These are phyloP conservation scores for Micoletzkya japonica DNA, from an alignment of 2,888 invertebrate genomes.

Conservation along the genomic window DNA sequence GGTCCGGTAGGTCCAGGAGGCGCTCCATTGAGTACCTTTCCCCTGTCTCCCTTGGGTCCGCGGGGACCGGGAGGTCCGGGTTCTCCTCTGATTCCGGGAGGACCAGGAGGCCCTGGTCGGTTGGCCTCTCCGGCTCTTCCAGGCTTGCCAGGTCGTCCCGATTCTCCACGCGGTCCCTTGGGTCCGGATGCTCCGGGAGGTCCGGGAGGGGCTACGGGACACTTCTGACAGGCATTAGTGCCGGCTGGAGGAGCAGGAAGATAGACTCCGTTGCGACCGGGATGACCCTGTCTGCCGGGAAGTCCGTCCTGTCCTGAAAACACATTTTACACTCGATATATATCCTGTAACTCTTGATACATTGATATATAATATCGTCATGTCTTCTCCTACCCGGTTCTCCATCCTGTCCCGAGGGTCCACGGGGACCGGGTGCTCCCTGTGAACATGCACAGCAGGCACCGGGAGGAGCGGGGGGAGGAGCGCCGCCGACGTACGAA, in stretches of 20 bases:
- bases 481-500: slow-evolving; percentile 16
- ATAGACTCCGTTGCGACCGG: slow-evolving; percentile 44
- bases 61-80: slow-evolving; percentile 52
- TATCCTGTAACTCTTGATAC: not conserved
- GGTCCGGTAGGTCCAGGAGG: slow-evolving; percentile 54
- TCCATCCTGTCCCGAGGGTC: slow-evolving; percentile 48
- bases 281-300: slow-evolving; percentile 41
- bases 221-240: slow-evolving; percentile 50
- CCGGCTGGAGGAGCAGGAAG: slow-evolving; percentile 50
- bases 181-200: slow-evolving; percentile 29
- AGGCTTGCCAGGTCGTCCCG: slow-evolving; percentile 40
- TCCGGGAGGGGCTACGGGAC: slow-evolving; percentile 50
- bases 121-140: slow-evolving; percentile 55
- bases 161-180: slow-evolving; percentile 53
- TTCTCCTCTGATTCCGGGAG: slow-evolving; percentile 53
- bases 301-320: slow-evolving; percentile 40
- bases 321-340: not conserved
- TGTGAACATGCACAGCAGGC: slow-evolving; percentile 61
- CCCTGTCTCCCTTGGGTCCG: slow-evolving; percentile 46
- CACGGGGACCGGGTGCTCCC: slow-evolving; percentile 55
- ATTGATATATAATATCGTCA: not conserved
- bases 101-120: slow-evolving; percentile 59
- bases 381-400: slow-evolving; percentile 29
- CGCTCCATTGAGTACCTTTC: slow-evolving; percentile 49
- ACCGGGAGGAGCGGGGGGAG: slow-evolving; percentile 32